Base-by-base conservation (phyloP, 1,140 invertebrate species). In the Caenorhabditis brenneri region DNA sequence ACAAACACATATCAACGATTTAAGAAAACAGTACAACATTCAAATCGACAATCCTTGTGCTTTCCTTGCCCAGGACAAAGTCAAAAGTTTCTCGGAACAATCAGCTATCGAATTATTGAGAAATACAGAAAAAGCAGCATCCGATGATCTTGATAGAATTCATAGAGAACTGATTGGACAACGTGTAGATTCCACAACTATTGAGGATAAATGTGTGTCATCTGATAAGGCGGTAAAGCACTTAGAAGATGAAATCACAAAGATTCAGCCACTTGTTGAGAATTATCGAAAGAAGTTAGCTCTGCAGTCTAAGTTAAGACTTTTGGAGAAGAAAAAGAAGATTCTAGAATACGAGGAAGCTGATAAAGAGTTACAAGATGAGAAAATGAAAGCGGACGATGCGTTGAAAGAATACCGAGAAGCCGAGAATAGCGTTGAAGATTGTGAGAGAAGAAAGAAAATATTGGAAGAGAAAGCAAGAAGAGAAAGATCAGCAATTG, bases 1-100 rank as follows among this genome's bases (percentile, higher is more conserved):
- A 84, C 89, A 93, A 58, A 93, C 93, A 85, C 90, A 93, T 89
- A 92, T 95, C 12, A 90, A 93, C 83, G 91, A 93, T 33, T 80
- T 92, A 9, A 93, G 94, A 51, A 88, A 91, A 22, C 89, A 92
- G 46, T 93, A 94, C 74, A 94, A 94, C 85, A 95, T 96, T 85
- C 93, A 97, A 42, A 94, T 98, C 2, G 94, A 95, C 85, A 99
- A 99, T 92, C 92, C 98, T 10, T 98, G 97, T 89, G 96, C 98
- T 91, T 95, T 99, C 91, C 92, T 99, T 69, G 97, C 97, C 0
- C 97, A 99, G 93, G 96, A 99, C 88, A 93, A 95, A 88, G 96
- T 99, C 2, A 95, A 96, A 89, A 95, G 97, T 89, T 99, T 99
- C 93, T 94, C 96, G 0, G 95, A 95, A 90, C 94, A 99, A 94